These are phyloP conservation scores for Paedocypris sp. DNA, from an alignment of 2,113 vertebrate species.

Conservation along the genomic window DNA sequence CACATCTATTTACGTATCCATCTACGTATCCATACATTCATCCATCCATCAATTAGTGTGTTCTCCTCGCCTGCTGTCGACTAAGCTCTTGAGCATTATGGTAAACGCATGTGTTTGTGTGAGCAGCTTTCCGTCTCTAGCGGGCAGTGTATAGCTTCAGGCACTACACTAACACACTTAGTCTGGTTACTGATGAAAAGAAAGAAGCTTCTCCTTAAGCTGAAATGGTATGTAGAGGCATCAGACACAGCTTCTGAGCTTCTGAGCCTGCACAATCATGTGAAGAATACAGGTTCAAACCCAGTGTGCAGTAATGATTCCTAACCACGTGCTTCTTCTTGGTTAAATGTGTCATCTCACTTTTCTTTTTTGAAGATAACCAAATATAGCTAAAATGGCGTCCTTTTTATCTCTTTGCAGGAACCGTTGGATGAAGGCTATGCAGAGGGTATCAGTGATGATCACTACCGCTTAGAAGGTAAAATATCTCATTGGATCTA, in stretches of 20 bases:
- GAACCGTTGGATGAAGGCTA: slow-evolving; percentile 72
- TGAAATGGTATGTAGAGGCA: not conserved
- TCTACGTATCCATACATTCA: slow-evolving; percentile 59
- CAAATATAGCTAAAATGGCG: not conserved
- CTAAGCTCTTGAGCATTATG: slow-evolving; percentile 41
- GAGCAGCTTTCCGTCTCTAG: slow-evolving; percentile 19
- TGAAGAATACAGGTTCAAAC: not conserved
- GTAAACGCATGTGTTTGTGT: slow-evolving; percentile 34
- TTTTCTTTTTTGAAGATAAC: not conserved
- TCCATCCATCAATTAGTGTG: slow-evolving; percentile 57
- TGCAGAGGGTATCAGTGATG: slow-evolving; percentile 71
- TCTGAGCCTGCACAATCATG: not conserved
- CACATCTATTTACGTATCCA: slow-evolving; percentile 49
- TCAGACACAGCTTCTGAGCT: not conserved
- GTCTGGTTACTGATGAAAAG: not conserved
- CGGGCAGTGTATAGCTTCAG: slow-evolving; percentile 18
- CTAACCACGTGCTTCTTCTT: not conserved
- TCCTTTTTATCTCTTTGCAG: slow-evolving; percentile 47
- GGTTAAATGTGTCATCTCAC: not conserved
- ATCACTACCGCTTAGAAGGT: slow-evolving; percentile 92
- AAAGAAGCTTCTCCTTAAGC: not conserved
- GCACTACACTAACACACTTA: slow-evolving; percentile 8
- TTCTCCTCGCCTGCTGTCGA: slow-evolving; percentile 53
- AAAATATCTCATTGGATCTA: slow-evolving; percentile 28
- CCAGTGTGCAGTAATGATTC: not conserved